Percentiles rank a stretch among this genome's conserved stretches.
These are phyloP conservation scores for Drosophila virilis DNA, from an alignment of 1,140 invertebrate genomes.

Conservation along the genomic window DNA sequence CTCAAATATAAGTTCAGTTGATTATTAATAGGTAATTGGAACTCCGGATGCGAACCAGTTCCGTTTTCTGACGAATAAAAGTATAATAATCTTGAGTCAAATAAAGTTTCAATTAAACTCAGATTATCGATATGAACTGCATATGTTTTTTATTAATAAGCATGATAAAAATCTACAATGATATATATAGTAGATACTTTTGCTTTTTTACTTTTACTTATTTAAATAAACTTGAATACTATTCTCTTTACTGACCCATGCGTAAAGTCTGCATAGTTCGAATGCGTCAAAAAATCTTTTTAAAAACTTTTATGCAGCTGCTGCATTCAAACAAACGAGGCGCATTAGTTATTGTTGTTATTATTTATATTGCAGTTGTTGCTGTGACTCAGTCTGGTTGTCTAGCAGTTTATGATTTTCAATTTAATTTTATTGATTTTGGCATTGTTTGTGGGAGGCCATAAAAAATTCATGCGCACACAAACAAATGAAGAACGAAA, in stretches of 20 bases:
- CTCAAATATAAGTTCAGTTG: too few relatives aligned
- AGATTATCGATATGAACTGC: too few relatives aligned
- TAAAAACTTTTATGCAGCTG: slow-evolving; percentile 31
- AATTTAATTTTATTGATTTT: slow-evolving; percentile 80
- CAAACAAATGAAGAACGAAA: slow-evolving; percentile 59
- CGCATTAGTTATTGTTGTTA: slow-evolving; percentile 17
- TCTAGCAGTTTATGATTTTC: slow-evolving; percentile 59
- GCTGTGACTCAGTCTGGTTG: slow-evolving; percentile 3
- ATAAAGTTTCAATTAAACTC: too few relatives aligned
- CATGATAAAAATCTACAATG: too few relatives aligned
- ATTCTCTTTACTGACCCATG: not conserved
- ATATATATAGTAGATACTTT: too few relatives aligned
- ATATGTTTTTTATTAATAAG: too few relatives aligned
- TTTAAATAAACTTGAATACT: not conserved
- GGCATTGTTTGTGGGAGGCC: slow-evolving; percentile 51
- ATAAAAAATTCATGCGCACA: slow-evolving; percentile 57
- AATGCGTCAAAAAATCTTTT: slow-evolving; percentile 23
- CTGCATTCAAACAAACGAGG: slow-evolving; percentile 12
- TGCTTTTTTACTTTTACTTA: too few relatives aligned
- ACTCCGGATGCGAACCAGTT: too few relatives aligned
- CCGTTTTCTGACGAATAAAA: too few relatives aligned
- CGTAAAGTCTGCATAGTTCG: not conserved
- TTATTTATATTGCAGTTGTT: slow-evolving; percentile 2
- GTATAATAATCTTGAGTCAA: too few relatives aligned
- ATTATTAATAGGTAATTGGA: too few relatives aligned